Conservation (phyloP, 2,113 vertebrate genomes). For the Heterocephalus glaber region DNA sequence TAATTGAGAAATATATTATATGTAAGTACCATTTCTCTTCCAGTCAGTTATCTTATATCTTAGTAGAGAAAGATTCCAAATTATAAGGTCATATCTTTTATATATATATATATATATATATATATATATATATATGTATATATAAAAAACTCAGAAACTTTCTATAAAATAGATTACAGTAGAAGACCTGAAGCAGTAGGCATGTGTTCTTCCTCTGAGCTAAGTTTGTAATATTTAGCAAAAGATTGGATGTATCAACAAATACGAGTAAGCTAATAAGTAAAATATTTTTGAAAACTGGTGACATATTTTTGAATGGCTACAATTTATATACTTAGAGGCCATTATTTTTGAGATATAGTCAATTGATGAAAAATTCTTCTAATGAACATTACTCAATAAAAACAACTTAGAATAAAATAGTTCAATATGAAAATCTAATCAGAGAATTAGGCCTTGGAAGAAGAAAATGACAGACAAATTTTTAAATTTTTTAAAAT, state of each 20-base stretch:
- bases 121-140: too few relatives aligned
- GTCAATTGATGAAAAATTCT: slow-evolving; percentile 46
- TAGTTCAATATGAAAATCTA: slow-evolving; percentile 72
- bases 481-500: neutral
- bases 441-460: slow-evolving; percentile 58
- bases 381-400: slow-evolving; percentile 65
- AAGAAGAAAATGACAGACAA: neutral
- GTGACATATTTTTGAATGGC: neutral
- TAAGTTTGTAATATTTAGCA: neutral
- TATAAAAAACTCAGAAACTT: slow-evolving; percentile 37
- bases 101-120: neutral
- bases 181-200: neutral
- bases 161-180: neutral
- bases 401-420: slow-evolving; percentile 75
- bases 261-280: neutral
- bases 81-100: neutral
- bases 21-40: neutral
- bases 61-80: neutral
- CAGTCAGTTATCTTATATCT: neutral
- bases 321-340: neutral
- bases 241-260: neutral
- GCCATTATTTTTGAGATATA: slow-evolving; percentile 1
- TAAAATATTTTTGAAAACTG: neutral
- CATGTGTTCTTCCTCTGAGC: neutral
- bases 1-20: neutral